Evolutionary conservation across 2,113 vertebrate species (phyloP), one percentile per base, ranked within the genome.

Genomic region (Megaptera novaeangliae): DNA sequence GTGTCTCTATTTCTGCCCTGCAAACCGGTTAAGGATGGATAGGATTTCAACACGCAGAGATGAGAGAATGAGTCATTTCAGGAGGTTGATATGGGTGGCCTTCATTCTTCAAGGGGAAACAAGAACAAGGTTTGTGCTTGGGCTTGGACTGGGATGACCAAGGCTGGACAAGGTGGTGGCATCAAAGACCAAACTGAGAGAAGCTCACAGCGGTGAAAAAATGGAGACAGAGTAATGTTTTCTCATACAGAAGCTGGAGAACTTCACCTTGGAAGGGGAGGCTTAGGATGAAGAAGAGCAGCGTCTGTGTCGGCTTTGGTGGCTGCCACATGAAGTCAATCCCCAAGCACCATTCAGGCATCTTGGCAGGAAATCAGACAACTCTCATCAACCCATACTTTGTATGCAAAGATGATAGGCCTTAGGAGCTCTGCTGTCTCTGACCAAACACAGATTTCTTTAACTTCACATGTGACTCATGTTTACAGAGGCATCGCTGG

Each of bases 401-500:
- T 3, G 20, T 20, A 3, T 2, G 13, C 80, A 75, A 95, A 77
- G 81, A 55, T 2, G 27, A 23, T 4, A n/a, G 25, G 41, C 78
- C 83, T 89, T 44, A 9, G 61, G 41, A 78, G 57, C 55, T 49
- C 49, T 17, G 59, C 93, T 39, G 27, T 94, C 94, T 66, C 88
- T 81, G 72, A 34, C 68, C 1, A 5, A 84, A 63, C 89, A 21
- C 2, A 1, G 75, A 92, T 57, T 69, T 46, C 61, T 94, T 82
- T 74, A 89, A 94, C 71, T 91, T 64, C 78, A 66, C 95, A 41
- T 49, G 92, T 90, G 94, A 95, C 95, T 98, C 96, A 29, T 97
- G 97, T 96, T 97, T 97, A 97, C 88, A 95, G 80, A 96, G 86
- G 64, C 87, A 74, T 83, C 0, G 5, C 83, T 15, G 89, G 87